phyloP scores from a whole-genome alignment of 2,797 vertebrate species.

The Sorex maritimensis region DNA sequence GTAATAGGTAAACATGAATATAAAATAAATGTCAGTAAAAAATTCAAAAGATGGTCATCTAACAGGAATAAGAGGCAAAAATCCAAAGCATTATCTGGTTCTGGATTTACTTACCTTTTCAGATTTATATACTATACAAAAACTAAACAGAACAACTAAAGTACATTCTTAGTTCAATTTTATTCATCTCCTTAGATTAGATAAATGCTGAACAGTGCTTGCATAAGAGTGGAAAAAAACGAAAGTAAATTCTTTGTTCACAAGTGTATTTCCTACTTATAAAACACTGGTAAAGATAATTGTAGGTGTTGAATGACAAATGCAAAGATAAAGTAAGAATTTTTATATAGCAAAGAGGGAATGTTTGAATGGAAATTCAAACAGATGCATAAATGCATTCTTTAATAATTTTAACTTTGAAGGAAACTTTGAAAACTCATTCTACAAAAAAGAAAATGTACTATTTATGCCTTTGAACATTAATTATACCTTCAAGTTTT shows the following conservation, averaged over 20 bases:
- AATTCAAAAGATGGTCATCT: slow-evolving; percentile 52
- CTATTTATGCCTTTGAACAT: slow-evolving; percentile 30
- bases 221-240: slow-evolving; percentile 29
- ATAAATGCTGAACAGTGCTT: slow-evolving; percentile 6
- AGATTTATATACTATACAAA: slow-evolving; percentile 29
- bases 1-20: background rate
- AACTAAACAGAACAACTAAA: slow-evolving; percentile 14
- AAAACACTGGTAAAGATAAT: slow-evolving; percentile 53
- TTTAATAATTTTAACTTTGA: slow-evolving; percentile 54
- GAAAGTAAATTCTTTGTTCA: slow-evolving; percentile 20
- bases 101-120: slow-evolving; percentile 27
- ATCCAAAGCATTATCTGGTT: background rate
- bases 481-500: slow-evolving; percentile 35
- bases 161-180: slow-evolving; percentile 28
- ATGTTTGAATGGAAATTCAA: slow-evolving; percentile 28
- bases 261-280: slow-evolving; percentile 43
- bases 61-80: slow-evolving; percentile 23
- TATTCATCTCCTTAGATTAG: background rate
- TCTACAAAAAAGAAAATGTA: slow-evolving; percentile 52
- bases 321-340: slow-evolving; percentile 45
- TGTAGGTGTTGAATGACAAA: slow-evolving; percentile 5
- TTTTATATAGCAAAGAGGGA: slow-evolving; percentile 56
- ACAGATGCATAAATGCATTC: slow-evolving; percentile 50
- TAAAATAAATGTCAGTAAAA: slow-evolving; percentile 60
- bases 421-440: background rate